Percentiles rank a stretch among this genome's conserved stretches.
phyloP scores from a whole-genome alignment of 2,888 invertebrate species.

The Apomyelois bistriatella region DNA sequence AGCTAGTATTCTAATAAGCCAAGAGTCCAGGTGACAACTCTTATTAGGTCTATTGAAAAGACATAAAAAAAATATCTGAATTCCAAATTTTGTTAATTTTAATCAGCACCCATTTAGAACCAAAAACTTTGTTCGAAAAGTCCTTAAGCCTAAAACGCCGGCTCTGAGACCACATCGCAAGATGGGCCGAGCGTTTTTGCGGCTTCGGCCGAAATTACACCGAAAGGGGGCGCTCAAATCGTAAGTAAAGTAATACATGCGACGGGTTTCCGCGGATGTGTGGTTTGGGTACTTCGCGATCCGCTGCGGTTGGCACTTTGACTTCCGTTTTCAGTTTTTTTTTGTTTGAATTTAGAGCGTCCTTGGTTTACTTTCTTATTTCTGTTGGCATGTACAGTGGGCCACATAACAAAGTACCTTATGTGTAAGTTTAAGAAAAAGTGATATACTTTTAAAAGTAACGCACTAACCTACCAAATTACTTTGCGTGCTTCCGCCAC shows the following conservation, averaged over 20 bases:
- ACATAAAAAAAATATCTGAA: too few relatives aligned
- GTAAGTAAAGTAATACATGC: conserved; percentile 13
- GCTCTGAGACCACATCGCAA: background rate
- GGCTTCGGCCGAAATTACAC: conserved; percentile 55
- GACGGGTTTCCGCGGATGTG: conserved; percentile 10
- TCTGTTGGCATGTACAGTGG: too few relatives aligned
- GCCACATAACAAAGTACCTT: too few relatives aligned
- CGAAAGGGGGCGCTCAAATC: conserved; percentile 22
- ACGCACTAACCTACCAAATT: too few relatives aligned
- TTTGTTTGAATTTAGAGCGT: background rate
- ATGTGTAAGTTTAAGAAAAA: too few relatives aligned
- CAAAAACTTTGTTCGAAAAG: background rate
- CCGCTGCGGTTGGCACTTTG: conserved; percentile 6
- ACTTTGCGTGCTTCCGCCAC: too few relatives aligned
- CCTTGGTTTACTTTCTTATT: background rate
- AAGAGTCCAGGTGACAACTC: too few relatives aligned
- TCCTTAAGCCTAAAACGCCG: background rate
- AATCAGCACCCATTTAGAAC: too few relatives aligned
- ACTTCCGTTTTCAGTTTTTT: background rate
- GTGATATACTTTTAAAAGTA: too few relatives aligned
- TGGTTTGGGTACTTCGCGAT: conserved; percentile 6
- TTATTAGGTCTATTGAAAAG: too few relatives aligned
- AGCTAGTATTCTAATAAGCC: too few relatives aligned
- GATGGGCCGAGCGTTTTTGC: conserved; percentile 34
- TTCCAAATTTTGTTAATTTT: too few relatives aligned